phyloP scores from a whole-genome alignment of 2,888 invertebrate genomes.

The Lamellibrachia columna region DNA sequence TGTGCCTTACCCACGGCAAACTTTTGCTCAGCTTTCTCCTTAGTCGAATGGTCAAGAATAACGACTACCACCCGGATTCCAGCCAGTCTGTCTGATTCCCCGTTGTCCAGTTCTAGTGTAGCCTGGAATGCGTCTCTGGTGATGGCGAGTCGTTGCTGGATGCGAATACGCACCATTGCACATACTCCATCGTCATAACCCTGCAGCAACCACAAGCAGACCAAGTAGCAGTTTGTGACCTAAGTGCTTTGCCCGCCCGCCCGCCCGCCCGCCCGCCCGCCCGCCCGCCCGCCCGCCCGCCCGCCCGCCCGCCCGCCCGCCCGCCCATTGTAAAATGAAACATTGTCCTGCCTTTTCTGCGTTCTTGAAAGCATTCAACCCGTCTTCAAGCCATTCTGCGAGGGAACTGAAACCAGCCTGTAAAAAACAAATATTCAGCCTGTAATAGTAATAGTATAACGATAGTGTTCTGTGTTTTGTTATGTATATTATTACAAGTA shows the following conservation, averaged over 20 bases:
- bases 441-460: neutral
- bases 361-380: neutral
- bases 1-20: neutral
- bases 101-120: neutral
- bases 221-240: neutral
- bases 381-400: neutral
- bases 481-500: too few relatives aligned
- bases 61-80: neutral
- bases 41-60: neutral
- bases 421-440: neutral
- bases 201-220: neutral
- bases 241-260: too few relatives aligned
- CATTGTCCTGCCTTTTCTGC: neutral
- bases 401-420: neutral
- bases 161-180: constrained; percentile 38
- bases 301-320: too few relatives aligned
- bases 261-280: too few relatives aligned
- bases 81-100: neutral
- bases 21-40: neutral
- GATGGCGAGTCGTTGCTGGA: constrained; percentile 34
- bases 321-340: neutral
- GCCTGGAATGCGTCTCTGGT: constrained; percentile 36
- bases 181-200: constrained; percentile 30
- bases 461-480: too few relatives aligned
- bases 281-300: too few relatives aligned